Base-by-base conservation (phyloP, 92 coral and sea anemone genomes). In the Diadumene lineata region DNA sequence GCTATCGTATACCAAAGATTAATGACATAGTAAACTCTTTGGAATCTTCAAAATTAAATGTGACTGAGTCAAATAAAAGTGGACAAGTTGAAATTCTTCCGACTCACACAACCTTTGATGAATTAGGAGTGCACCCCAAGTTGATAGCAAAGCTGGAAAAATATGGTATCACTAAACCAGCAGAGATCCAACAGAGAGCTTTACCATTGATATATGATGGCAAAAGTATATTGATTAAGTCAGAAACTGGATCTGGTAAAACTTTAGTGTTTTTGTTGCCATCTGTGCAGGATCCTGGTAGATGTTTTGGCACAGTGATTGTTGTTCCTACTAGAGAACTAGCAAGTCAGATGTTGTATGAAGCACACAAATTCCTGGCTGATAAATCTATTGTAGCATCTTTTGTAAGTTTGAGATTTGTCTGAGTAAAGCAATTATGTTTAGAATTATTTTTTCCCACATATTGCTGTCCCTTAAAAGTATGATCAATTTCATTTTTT, bases 221-320 rank as follows among this genome's bases (percentile, higher is more conserved):
- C 31, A 81, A 85, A 46, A 86, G 83, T 58, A 48, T 91, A 9
- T 66, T 91, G n/a, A 84, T 91, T 31, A 92, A 91, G 24, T 91
- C 97, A 2, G 97, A 91, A 68, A 91, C 97, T 27, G 97, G 97
- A 9, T 84, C 97, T 53, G 97, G 97, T 16, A 91, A 91, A 75
- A 91, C 92, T 15, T 65, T 91, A 2, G 93, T 91, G 23, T 91
- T 91, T 50, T 64, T 91, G 50, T 72, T 91, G 60, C 97, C 97
- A 0, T 68, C 97, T 11, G 74, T 91, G 34, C 97, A 91, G 74
- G 87, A 81, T 75, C 97, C 97, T 61, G 97, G 97, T 19, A 81
- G 80, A 57, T 71, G 83, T 23, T 88, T 70, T 79, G 97, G 93
- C 6, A 91, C 97, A 44, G 84, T 91, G 24, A 87, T 91, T 51